Evolutionary conservation across 2,113 vertebrate genomes (phyloP), one percentile per base, ranked within the genome.

Genomic region (Columba livia): DNA sequence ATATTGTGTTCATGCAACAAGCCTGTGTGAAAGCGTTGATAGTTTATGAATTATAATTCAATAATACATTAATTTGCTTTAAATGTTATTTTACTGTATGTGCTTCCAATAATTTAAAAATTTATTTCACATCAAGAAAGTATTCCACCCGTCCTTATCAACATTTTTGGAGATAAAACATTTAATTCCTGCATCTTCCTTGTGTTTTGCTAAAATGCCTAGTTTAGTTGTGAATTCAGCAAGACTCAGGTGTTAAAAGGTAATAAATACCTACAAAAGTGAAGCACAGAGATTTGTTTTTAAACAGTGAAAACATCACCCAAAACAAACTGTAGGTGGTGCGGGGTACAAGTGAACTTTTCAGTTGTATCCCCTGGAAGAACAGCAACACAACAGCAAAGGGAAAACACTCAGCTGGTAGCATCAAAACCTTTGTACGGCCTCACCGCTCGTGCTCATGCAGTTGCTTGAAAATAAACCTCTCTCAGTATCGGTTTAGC

Each of bases 1-100:
- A 99, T 99, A 94, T 99, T 99, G 95, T 99, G 99, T 95, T 99
- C 99, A 2, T 99, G 99, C 94, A 98, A 98, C 74, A 99, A 97
- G 47, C 99, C 99, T 99, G 91, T 50, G 40, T 40, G 66, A 24
- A 90, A 74, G 64, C 1, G 9, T 47, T 28, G 25, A 82, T 0
- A 79, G 57, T 72, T 94, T 60, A 51, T 40, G n/a, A 42, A 51
- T 78, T 66, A 18, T 19, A 79, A 66, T 74, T 32, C 9, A 57
- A 3, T 36, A 85, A 77, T 21, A 34, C 24, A 16, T n/a, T 54
- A 1, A 17, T 54, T 54, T 72, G 9, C 1, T 69, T 88, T 85
- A 57, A 0, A 1, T 44, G 17, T 66, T 79, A 12, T 50, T 82
- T 71, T 74, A 73, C 31, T 70, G 28, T 6, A 24, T n/a, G n/a